Evolutionary conservation across 2,888 invertebrate genomes (phyloP).

Genomic region (Caenorhabditis sp.): DNA sequence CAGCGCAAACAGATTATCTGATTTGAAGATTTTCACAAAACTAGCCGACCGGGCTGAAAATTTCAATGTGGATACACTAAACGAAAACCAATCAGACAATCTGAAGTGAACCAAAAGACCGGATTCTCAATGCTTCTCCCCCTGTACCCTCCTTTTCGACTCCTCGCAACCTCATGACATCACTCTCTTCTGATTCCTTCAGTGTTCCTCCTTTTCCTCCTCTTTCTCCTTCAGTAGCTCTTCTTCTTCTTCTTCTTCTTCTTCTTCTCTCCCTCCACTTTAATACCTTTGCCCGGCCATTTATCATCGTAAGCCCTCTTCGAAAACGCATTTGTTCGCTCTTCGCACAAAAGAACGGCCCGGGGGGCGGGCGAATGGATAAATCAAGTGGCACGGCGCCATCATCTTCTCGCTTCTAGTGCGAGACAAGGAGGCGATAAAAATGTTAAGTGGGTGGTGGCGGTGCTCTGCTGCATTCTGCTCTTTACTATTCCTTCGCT

Average conservation of each 20-base stretch:
- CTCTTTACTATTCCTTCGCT: no score
- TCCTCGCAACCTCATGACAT: background rate
- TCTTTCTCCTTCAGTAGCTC: background rate
- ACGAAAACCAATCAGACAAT: no score
- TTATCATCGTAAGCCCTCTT: constrained; percentile 51
- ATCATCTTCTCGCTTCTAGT: constrained; percentile 22
- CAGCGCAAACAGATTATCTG: no score
- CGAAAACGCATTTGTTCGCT: constrained; percentile 41
- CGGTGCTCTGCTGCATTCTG: no score
- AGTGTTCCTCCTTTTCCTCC: constrained; percentile 7
- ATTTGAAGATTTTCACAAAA: no score
- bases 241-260: constrained; percentile 4
- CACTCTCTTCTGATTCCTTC: background rate
- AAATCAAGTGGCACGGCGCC: constrained; percentile 37
- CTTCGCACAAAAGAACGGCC: constrained; percentile 18
- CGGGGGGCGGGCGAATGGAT: constrained; percentile 8
- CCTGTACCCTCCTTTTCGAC: background rate
- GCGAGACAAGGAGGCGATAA: constrained; percentile 27
- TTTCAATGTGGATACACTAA: no score
- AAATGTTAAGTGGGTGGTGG: constrained; percentile 50
- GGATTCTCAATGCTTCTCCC: no score
- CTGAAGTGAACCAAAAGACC: no score
- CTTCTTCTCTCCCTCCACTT: background rate
- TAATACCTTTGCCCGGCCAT: constrained; percentile 45
- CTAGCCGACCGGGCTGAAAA: no score